Base-by-base conservation (phyloP, 1,140 invertebrate genomes). In the Sycobia sp. region DNA sequence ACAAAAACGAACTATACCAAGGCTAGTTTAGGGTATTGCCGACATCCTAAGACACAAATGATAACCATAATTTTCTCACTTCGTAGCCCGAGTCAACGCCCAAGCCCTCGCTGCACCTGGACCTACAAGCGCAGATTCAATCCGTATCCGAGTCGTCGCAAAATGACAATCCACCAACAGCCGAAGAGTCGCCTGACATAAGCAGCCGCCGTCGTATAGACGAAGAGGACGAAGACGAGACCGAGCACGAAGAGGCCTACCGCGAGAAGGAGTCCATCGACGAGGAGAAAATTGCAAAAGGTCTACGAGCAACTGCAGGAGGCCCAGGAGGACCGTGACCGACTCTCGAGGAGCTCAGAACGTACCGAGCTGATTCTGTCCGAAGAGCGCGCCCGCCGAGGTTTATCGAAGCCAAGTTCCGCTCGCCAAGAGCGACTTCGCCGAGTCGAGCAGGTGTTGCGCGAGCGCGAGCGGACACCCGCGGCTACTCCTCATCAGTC, bases 401-500 rank as follows among this genome's bases (percentile, higher is more conserved):
- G 22, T 41, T 58, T 1, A 76, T 72, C 0, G 79, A 81, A 32
- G 63, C 67, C 1, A 75, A 76, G n/a, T 57, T 82, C 2, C 14
- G 49, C 20, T 62, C 2, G 70, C 75, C 65, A 73, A 73, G 7
- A 39, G 49, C 5, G 65, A 76, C 16, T 18, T 80, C 2, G 7
- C 20, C 0, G 69, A 76, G 16, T 82, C n/a, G 77, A 81, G 39
- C 53, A 67, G 4, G 57, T 57, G 18, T 23, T 79, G 34, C 72
- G 67, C 13, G 49, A 71, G 3, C 79, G 76, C 16, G 73, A 82
- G 3, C 58, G 46, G 73, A 79, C 11, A 74, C 68, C 1, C 67
- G 58, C 2, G 78, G 75, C 1, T 79, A 62, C 23, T 81, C 5
- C 47, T 79, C 20, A 68, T 79, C 11, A 79, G 72, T 25, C 76